A percentile compares a stretch with the other conserved stretches of the same genome.
Evolutionary conservation across 2,888 invertebrate species (phyloP).

Genomic region (Drosophila parthenogenetica): DNA sequence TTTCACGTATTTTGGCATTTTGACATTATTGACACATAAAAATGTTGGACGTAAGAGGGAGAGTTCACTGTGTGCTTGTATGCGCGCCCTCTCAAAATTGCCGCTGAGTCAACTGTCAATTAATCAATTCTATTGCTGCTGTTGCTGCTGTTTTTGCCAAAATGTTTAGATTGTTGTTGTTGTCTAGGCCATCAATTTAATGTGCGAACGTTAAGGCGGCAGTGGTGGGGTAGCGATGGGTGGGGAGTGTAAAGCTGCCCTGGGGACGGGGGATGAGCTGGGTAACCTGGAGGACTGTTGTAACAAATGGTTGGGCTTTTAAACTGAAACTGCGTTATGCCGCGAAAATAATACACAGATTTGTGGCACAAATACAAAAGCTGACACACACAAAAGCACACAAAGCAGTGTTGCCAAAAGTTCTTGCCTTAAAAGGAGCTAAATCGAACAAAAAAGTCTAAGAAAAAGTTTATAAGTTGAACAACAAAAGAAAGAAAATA

Average conservation of each 20-base stretch:
- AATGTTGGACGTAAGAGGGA: slow-evolving; percentile 44
- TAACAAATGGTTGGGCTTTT: slow-evolving; percentile 68
- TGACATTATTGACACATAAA: slow-evolving; percentile 45
- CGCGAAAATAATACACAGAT: slow-evolving; percentile 68
- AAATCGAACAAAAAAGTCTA: neutral
- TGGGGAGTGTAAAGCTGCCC: neutral
- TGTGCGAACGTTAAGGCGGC: slow-evolving; percentile 53
- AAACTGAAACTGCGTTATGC: slow-evolving; percentile 56
- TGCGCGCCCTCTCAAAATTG: slow-evolving; percentile 37
- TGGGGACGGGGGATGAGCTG: neutral
- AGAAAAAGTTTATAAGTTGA: neutral
- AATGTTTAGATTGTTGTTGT: slow-evolving; percentile 13
- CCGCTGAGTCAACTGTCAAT: slow-evolving; percentile 76
- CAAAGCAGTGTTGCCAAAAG: neutral
- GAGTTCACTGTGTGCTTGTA: slow-evolving; percentile 12
- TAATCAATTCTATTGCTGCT: slow-evolving; percentile 68
- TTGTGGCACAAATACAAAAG: slow-evolving; percentile 34
- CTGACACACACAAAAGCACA: slow-evolving; percentile 14
- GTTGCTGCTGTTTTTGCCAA: slow-evolving; percentile 11
- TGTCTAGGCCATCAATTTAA: slow-evolving; percentile 69
- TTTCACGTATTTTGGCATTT: slow-evolving; percentile 15
- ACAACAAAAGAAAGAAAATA: neutral
- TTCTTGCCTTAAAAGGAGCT: neutral
- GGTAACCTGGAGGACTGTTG: slow-evolving; percentile 29
- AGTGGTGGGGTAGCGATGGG: neutral